Conservation (phyloP, 2,888 invertebrate genomes). For the Synergus laeviventris region DNA sequence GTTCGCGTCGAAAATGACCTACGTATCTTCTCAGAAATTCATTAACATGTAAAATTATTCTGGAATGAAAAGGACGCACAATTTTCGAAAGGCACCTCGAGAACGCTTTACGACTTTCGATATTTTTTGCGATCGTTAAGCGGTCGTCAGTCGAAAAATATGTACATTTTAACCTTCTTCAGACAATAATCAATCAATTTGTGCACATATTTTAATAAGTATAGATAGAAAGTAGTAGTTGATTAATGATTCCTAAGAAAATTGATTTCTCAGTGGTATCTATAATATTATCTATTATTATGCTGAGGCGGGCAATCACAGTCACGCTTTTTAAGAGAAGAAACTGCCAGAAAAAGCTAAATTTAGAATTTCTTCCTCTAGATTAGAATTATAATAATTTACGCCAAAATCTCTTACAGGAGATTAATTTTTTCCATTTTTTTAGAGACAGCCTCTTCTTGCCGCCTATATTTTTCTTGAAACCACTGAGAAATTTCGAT, state of each 20-base stretch:
- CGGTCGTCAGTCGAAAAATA: conserved; percentile 4
- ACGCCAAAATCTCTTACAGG: not conserved
- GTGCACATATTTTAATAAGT: conserved; percentile 5
- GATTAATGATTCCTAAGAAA: conserved; percentile 6
- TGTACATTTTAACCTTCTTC: not conserved
- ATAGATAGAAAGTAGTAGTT: conserved; percentile 6
- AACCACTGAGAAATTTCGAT: conserved; percentile 21
- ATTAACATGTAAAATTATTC: not conserved
- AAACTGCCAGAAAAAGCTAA: not conserved
- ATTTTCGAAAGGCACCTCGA: conserved; percentile 42
- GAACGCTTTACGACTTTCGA: conserved; percentile 28
- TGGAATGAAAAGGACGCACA: conserved; percentile 34
- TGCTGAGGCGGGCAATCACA: conserved; percentile 14
- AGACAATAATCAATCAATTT: conserved; percentile 21
- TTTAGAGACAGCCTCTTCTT: not conserved
- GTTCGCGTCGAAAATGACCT: conserved; percentile 1
- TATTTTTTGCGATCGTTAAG: not conserved
- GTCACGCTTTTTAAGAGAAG: not conserved
- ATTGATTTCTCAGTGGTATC: conserved; percentile 22
- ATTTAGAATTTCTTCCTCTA: not conserved
- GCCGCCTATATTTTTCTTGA: not conserved
- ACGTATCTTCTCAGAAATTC: conserved; percentile 2
- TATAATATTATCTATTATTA: conserved; percentile 2
- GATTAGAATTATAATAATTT: not conserved
- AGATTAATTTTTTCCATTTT: not conserved